Evolutionary conservation across 2,113 vertebrate species (phyloP).

Genomic region (Lonchura striata): DNA sequence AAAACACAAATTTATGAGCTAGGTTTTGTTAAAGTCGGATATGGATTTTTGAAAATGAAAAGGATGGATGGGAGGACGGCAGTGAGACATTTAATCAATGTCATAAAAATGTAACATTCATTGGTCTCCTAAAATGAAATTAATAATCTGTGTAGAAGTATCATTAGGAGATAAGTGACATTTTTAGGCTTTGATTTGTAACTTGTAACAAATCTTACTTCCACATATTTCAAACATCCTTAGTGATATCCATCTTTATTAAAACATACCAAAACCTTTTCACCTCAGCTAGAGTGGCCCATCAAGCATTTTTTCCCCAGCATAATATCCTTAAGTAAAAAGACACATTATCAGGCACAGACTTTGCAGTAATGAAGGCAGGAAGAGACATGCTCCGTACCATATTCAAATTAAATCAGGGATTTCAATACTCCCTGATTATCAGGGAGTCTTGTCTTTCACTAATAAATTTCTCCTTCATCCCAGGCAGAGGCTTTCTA

Average conservation of each 20-base stretch:
- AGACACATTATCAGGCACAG: conserved; percentile 69
- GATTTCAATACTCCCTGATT: conserved; percentile 79
- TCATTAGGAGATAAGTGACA: conserved; percentile 84
- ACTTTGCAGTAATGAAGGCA: conserved; percentile 73
- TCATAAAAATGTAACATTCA: conserved; percentile 85
- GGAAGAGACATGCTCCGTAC: conserved; percentile 68
- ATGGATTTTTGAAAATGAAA: conserved; percentile 78
- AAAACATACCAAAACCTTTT: conserved; percentile 75
- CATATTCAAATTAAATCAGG: conserved; percentile 81
- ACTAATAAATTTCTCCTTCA: conserved; percentile 77
- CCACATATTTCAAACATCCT: conserved; percentile 76
- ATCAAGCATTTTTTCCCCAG: conserved; percentile 60
- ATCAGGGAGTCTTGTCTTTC: conserved; percentile 77
- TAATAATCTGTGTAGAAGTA: conserved; percentile 86
- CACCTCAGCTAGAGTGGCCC: conserved; percentile 67
- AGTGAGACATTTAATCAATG: conserved; percentile 83
- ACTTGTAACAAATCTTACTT: conserved; percentile 79
- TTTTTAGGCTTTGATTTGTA: conserved; percentile 84
- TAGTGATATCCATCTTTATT: conserved; percentile 79
- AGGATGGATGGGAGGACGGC: conserved; percentile 73
- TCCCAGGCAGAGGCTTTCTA: conserved; percentile 53
- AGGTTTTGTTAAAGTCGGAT: conserved; percentile 72
- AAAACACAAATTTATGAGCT: conserved; percentile 76
- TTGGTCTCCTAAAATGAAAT: conserved; percentile 84
- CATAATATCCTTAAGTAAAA: conserved; percentile 71